Percentiles rank a stretch among this genome's conserved stretches.
Evolutionary conservation across 1,140 invertebrate genomes (phyloP).

Genomic region (Ceratosolen solmsi): DNA sequence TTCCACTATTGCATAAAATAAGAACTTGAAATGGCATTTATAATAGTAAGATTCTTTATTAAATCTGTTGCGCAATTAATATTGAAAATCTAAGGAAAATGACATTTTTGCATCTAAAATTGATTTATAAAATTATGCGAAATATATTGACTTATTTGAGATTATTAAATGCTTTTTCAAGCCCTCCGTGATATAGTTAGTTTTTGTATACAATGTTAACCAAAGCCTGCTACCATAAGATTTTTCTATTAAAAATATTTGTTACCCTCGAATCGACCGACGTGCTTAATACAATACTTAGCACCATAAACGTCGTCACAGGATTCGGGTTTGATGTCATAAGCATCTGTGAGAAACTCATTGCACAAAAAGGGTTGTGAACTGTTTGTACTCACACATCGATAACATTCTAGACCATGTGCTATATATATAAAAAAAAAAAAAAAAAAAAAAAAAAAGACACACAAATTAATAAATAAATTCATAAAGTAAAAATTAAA

Average conservation of each 20-base stretch:
- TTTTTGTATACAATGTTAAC: neutral
- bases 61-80: neutral
- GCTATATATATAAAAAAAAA: conserved; percentile 71
- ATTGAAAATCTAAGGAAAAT: too few species aligned
- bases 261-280: conserved; percentile 94
- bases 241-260: conserved; percentile 50
- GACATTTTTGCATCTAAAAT: too few species aligned
- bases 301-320: conserved; percentile 88
- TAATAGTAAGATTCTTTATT: neutral
- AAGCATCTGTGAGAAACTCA: conserved; percentile 84
- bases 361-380: conserved; percentile 88
- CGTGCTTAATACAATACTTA: conserved; percentile 94
- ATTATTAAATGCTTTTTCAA: neutral
- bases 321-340: conserved; percentile 79
- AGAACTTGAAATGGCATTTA: neutral
- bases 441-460: conserved; percentile 36
- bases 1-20: neutral
- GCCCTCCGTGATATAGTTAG: neutral
- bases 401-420: conserved; percentile 86
- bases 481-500: conserved; percentile 13
- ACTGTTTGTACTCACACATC: conserved; percentile 88
- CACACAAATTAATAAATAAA: conserved; percentile 39
- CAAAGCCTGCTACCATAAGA: neutral
- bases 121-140: too few species aligned
- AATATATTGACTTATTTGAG: too few species aligned